Conservation (phyloP, 2,888 invertebrate species). For the Muschampia staudingeri region DNA sequence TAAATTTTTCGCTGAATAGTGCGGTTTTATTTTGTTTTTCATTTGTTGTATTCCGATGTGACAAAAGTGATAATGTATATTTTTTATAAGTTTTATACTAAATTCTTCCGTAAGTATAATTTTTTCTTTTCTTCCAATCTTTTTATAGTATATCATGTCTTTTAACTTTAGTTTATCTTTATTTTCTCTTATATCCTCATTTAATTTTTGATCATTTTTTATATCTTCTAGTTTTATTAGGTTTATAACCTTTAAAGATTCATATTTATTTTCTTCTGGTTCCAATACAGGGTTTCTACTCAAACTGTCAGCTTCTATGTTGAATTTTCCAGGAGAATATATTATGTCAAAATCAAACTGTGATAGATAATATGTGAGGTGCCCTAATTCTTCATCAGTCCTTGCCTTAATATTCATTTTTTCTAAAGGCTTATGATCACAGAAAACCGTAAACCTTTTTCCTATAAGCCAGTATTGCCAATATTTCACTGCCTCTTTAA, state of each 20-base stretch:
- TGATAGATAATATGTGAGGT: neutral
- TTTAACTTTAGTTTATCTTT: neutral
- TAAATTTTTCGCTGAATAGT: no score
- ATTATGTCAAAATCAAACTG: neutral
- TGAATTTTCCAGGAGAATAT: neutral
- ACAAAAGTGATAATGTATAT: neutral
- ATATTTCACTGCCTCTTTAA: neutral
- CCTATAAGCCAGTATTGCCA: neutral
- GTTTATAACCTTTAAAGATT: neutral
- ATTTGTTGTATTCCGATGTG: neutral
- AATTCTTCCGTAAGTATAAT: neutral
- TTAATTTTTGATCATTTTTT: neutral
- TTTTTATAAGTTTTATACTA: neutral
- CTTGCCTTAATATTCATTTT: neutral
- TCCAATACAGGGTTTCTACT: neutral
- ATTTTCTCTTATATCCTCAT: neutral
- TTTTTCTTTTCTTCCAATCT: neutral
- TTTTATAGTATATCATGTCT: neutral
- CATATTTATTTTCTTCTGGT: neutral
- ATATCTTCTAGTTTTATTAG: neutral
- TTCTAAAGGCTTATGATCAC: neutral
- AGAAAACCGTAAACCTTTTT: neutral
- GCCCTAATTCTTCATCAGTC: neutral
- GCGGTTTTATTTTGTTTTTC: no score
- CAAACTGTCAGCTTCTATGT: neutral